Percentiles rank a stretch among this genome's conserved stretches.
phyloP scores from a whole-genome alignment of 2,888 invertebrate genomes.

The Diploptera punctata region DNA sequence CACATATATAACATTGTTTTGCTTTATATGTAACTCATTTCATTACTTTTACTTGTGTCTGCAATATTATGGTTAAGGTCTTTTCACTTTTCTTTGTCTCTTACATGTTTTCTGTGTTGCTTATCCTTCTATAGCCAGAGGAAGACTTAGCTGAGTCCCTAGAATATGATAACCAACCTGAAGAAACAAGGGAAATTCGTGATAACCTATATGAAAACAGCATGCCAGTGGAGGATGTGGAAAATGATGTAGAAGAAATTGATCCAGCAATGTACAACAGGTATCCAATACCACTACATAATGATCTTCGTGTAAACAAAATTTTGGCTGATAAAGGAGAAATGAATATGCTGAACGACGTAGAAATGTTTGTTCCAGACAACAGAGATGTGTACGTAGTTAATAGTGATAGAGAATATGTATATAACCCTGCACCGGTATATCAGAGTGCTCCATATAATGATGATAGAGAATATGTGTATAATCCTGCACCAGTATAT shows the following conservation, averaged over 20 bases:
- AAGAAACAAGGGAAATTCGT: not conserved
- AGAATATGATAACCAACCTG: not conserved
- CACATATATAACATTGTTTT: too few species aligned
- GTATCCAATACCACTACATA: not conserved
- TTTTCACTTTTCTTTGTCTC: conserved; percentile 8
- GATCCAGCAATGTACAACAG: not conserved
- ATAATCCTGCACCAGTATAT: not conserved
- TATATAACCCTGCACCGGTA: not conserved
- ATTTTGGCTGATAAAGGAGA: conserved; percentile 6
- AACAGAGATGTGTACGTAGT: conserved; percentile 12
- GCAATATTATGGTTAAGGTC: not conserved
- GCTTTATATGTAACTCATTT: too few species aligned
- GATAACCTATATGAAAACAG: not conserved
- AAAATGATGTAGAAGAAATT: conserved; percentile 11
- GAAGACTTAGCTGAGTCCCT: conserved; percentile 18
- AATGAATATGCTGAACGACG: conserved; percentile 4
- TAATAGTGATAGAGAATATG: not conserved
- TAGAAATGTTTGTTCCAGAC: conserved; percentile 18
- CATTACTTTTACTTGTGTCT: too few species aligned
- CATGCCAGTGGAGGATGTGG: conserved; percentile 5
- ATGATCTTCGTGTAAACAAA: conserved; percentile 11
- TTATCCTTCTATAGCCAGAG: conserved; percentile 19
- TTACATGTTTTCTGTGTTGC: conserved; percentile 28
- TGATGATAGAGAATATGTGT: not conserved
- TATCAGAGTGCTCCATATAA: conserved; percentile 8